A percentile compares a stretch with the other conserved stretches of the same genome.
These are phyloP conservation scores for Galago senegalensis DNA, from an alignment of 2,797 vertebrate species.

Conservation along the genomic window DNA sequence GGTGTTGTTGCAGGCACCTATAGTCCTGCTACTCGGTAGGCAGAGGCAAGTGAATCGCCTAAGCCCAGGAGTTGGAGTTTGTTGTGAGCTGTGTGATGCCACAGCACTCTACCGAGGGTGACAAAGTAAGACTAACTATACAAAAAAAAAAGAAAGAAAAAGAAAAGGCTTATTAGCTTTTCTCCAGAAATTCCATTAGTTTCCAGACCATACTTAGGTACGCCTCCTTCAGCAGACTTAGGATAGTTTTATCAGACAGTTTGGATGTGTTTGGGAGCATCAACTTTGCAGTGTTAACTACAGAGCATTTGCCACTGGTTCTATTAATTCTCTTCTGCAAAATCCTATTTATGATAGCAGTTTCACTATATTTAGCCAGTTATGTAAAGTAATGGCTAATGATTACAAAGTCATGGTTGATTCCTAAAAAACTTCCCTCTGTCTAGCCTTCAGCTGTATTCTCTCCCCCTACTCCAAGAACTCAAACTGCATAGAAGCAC, in stretches of 20 bases:
- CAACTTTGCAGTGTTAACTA: not conserved
- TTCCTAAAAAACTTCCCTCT: not conserved
- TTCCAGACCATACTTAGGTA: not conserved
- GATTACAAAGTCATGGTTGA: not conserved
- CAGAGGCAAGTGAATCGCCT: no score
- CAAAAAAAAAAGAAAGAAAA: no score
- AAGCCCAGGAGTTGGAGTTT: no score
- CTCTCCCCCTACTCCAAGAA: not conserved
- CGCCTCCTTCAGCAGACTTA: constrained; percentile 6
- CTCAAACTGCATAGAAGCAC: not conserved
- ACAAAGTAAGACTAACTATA: no score
- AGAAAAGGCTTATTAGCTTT: not conserved
- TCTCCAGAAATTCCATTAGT: not conserved
- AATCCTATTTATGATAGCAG: not conserved
- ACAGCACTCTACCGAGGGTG: no score
- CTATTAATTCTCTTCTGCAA: constrained; percentile 8
- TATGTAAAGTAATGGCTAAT: not conserved
- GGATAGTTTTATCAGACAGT: not conserved
- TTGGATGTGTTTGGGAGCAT: not conserved
- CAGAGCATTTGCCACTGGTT: not conserved
- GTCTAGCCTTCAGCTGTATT: not conserved
- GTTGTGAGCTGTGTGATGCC: no score
- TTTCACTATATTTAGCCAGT: constrained; percentile 19
- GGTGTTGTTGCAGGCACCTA: no score
- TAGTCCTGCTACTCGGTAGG: no score